These are phyloP conservation scores for Pitta sordida DNA, from an alignment of 2,113 vertebrate genomes.

Conservation along the genomic window DNA sequence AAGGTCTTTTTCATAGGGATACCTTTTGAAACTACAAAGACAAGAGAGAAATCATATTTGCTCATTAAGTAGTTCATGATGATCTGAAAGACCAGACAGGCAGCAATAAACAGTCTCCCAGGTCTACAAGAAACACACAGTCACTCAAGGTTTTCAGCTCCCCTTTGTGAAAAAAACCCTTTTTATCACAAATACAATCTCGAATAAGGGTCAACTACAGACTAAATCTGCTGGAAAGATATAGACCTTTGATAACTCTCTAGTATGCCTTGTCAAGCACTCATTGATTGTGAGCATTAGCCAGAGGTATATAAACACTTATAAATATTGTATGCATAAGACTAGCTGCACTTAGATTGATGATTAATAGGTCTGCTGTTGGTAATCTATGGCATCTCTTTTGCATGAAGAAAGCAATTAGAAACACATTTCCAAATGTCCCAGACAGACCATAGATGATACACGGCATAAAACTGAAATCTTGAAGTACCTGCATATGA, in stretches of 20 bases:
- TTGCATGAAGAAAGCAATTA: constrained; percentile 77
- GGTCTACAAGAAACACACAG: not conserved
- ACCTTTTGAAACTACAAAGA: not conserved
- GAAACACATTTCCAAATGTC: constrained; percentile 69
- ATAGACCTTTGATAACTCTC: constrained; percentile 5
- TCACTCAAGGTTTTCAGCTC: not conserved
- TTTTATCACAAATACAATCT: constrained; percentile 41
- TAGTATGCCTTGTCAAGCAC: constrained; percentile 23
- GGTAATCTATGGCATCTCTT: constrained; percentile 70
- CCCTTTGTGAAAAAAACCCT: not conserved
- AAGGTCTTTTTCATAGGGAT: not conserved
- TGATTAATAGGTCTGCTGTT: constrained; percentile 73
- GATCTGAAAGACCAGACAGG: not conserved
- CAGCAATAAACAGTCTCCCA: not conserved
- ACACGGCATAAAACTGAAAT: constrained; percentile 64
- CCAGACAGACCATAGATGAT: constrained; percentile 53
- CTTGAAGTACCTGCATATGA: constrained; percentile 20
- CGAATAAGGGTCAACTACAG: constrained; percentile 13
- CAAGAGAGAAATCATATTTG: not conserved
- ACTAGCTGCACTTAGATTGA: constrained; percentile 64
- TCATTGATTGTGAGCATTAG: constrained; percentile 63
- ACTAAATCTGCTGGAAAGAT: constrained; percentile 30
- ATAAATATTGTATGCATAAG: constrained; percentile 72
- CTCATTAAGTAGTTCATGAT: not conserved
- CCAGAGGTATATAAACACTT: constrained; percentile 56